These are phyloP conservation scores for Larimichthys polyactis DNA, from an alignment of 2,113 vertebrate species.

Conservation along the genomic window DNA sequence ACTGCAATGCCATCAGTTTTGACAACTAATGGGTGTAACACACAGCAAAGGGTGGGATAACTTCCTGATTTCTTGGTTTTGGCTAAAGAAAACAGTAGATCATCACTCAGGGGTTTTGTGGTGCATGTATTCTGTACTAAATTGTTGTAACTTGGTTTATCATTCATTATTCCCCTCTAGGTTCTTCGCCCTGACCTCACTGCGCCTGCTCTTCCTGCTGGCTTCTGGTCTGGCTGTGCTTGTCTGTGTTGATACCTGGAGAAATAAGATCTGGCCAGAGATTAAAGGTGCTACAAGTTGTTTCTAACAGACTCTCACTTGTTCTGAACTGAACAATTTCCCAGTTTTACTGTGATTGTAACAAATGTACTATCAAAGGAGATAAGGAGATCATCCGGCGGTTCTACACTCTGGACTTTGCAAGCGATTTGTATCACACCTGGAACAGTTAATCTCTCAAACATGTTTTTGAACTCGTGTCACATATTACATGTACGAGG, in stretches of 20 bases:
- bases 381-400: background rate
- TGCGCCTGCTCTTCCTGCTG: conserved; percentile 91
- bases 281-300: conserved; percentile 85
- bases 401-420: conserved; percentile 6
- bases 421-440: conserved; percentile 2
- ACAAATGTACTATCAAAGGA: conserved; percentile 16
- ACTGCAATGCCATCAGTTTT: background rate
- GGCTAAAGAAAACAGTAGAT: background rate
- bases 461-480: conserved; percentile 19
- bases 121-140: conserved; percentile 13
- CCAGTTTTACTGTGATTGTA: conserved; percentile 7
- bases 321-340: background rate
- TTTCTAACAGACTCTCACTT: background rate
- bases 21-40: background rate
- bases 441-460: background rate
- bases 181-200: conserved; percentile 94
- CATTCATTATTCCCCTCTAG: conserved; percentile 71
- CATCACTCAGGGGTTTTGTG: background rate
- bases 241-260: conserved; percentile 93
- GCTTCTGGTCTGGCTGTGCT: conserved; percentile 85
- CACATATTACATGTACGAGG: background rate
- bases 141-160: background rate
- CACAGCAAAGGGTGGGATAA: background rate
- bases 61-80: conserved; percentile 5
- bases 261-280: conserved; percentile 92